Base-by-base conservation (phyloP, 1,140 invertebrate species). In the Luehdorfia chinensis region DNA sequence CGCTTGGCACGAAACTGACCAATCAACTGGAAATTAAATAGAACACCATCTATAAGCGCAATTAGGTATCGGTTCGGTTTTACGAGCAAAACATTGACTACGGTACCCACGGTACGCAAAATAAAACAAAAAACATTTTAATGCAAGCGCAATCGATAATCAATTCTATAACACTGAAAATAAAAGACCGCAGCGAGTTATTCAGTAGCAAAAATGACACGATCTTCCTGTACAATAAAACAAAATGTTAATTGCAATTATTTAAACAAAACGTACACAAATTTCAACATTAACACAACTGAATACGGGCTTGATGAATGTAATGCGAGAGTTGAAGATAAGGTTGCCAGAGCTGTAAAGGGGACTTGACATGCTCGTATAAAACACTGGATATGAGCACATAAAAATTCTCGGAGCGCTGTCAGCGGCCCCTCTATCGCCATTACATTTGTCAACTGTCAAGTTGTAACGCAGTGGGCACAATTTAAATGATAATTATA, bases 401-500 rank as follows among this genome's bases (percentile, higher is more conserved):
- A 81, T 84, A 84, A 84, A 84, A 84, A 84, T 84, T 81, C 76
- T 80, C 73, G 52, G 71, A 75, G 71, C 67, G 75, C 71, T 75
- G 73, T 78, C 77, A 78, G 51, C 69, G 66, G 62, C 59, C 70
- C 70, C 71, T 70, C 75, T 75, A 73, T 75, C 71, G 73, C 70
- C 75, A 81, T 81, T 76, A 84, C 80, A 84, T 84, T 81, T 81
- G 80, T 84, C 80, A 84, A 76, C 64, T 78, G 80, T 84, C 80
- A 79, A 69, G 53, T 65, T 47, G 75, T 74, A 72, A 74, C 75
- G 70, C 64, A 64, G 70, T 68, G 69, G 69, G 69, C 65, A 75
- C 76, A 75, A 76, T 84, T 81, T 81, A 81, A 79, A 84, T 84
- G 77, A 78, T 84, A 84, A 84, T 84, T 84, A 81, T 70, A 74